Evolutionary conservation across 2,113 vertebrate species (phyloP).

Genomic region (Vimba vimba): DNA sequence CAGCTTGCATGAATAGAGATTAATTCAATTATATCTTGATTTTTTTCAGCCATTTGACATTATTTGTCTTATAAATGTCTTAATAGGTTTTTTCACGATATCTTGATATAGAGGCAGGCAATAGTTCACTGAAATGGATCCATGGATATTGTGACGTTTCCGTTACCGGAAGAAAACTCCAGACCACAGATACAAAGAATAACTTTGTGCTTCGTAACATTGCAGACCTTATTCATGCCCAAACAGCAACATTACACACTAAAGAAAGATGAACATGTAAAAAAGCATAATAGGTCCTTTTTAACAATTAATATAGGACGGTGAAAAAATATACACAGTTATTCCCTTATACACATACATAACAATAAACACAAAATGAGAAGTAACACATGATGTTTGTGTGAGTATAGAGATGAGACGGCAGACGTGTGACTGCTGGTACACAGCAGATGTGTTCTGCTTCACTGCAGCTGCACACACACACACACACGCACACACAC

Average conservation of each 20-base stretch:
- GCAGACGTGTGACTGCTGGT: conserved; percentile 13
- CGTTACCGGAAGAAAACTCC: too few relatives aligned
- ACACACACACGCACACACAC: not conserved
- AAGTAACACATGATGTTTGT: not conserved
- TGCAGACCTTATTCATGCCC: too few relatives aligned
- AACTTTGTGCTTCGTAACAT: too few relatives aligned
- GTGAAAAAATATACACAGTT: not conserved
- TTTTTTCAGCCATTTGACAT: not conserved
- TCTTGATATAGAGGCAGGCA: not conserved
- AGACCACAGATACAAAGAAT: too few relatives aligned
- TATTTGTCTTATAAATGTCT: not conserved
- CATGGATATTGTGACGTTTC: not conserved
- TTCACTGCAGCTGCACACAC: conserved; percentile 39
- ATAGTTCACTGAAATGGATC: not conserved
- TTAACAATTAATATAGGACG: not conserved
- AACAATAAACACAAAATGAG: not conserved
- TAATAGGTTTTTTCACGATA: not conserved
- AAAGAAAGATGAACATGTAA: too few relatives aligned
- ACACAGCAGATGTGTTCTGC: conserved; percentile 44
- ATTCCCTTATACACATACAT: not conserved
- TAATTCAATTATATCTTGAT: not conserved
- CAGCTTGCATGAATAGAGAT: not conserved
- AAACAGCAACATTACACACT: too few relatives aligned
- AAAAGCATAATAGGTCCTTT: too few relatives aligned
- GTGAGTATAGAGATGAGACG: not conserved